Evolutionary conservation across 2,797 vertebrate genomes (phyloP), one percentile per base, ranked within the genome.

Genomic region (Hirundo rustica): DNA sequence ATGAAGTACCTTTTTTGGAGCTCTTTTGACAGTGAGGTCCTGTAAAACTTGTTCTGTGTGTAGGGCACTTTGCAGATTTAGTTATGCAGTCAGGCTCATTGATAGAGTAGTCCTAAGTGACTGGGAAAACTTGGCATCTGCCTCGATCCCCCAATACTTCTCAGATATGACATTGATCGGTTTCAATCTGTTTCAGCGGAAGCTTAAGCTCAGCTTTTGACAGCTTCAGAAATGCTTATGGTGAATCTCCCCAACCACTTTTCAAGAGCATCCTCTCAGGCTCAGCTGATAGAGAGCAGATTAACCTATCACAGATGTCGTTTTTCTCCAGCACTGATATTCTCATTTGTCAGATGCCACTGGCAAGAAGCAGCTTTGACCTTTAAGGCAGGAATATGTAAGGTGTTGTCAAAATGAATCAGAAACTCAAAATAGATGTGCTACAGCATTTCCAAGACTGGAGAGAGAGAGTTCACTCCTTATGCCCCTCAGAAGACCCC

Each of bases 371-470:
- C 77, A 91, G 73, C 36, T 95, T 85, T 95, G 93, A 94, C 86
- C 91, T 96, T 96, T 94, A 89, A 76, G 86, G 57, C 70, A 77
- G 62, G 91, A 95, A 93, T 92, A 72, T 73, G 85, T 84, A 89
- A 89, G 84, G 89, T 61, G 64, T 4, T 95, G 95, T 92, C 92
- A 96, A 70, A 96, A 92, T 29, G 32, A 80, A 89, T 94, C 81
- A 94, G 84, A 71, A 92, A 75, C 73, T 92, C 54, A 68, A 23
- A 85, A 65, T 13, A 65, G 42, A 83, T 23, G 48, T 50, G 85
- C 76, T 64, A 40, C 32, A 45, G 75, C 29, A 44, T 67, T 88
- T 30, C 66, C 36, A 61, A 42, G 58, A n/a, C 42, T 51, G 25
- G 12, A 67, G 54, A 76, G 70, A 19, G n/a, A 47, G 42, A 74